Base-by-base conservation (phyloP, 2,797 vertebrate species). In the Aplochiton taeniatus region DNA sequence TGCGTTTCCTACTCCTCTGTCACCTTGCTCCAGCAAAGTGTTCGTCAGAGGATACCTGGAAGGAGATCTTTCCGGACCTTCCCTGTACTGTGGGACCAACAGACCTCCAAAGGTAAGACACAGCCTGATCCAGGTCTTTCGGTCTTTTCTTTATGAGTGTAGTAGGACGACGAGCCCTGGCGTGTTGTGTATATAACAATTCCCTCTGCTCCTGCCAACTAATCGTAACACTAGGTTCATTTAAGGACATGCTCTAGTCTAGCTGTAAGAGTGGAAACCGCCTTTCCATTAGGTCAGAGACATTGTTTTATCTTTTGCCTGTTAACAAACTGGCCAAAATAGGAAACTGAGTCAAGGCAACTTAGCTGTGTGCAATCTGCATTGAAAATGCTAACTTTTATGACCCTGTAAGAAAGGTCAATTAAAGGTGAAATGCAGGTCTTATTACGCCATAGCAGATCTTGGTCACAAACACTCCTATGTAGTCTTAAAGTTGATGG, bases 41-140 rank as follows among this genome's bases (percentile, higher is more conserved):
- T 70, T 17, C 59, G 84, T 20, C 84, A 82, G 45, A 89, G 70
- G 69, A 66, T 82, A 43, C 66, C 83, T 16, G 82, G 83, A 63
- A 83, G 76, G 65, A 89, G 91, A 68, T 75, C 78, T 62, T 93
- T 94, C 76, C 90, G 86, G 86, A 90, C 89, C 46, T 92, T 88
- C 69, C 87, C 86, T 49, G 76, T 77, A 16, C 83, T 93, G 73
- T 85, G 87, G 86, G 90, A 93, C 85, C 88, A 93, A 75, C 78
- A 89, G 46, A 77, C 82, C 64, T 68, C 83, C 14, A 90, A 85
- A 92, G 93, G 93, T 94, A 91, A 58, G 82, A 66, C 19, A 31
- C 45, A 19, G 31, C 31, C 41, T 17, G 48, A 17, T 53, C 11
- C 20, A 7, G 59, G 48, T 12, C 14, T 61, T 1, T 16, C 50